Evolutionary conservation across 2,888 invertebrate genomes (phyloP).

Genomic region (Agonopterix alstromeriana): DNA sequence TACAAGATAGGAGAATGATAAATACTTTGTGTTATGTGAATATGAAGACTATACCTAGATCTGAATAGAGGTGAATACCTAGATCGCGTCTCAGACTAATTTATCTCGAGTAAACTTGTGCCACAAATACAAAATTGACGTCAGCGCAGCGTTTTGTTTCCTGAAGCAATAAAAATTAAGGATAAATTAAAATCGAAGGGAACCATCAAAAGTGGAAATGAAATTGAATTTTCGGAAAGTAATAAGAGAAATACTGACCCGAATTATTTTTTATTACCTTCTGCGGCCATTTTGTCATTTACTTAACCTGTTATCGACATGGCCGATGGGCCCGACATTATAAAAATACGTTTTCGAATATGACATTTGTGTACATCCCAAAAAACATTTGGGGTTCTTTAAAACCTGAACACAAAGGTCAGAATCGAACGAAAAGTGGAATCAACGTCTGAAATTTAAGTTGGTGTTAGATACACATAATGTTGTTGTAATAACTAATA

Average conservation of each 20-base stretch:
- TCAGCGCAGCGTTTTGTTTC: conserved; percentile 8
- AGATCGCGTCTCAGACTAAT: too few species aligned
- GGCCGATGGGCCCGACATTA: conserved; percentile 33
- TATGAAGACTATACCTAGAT: too few species aligned
- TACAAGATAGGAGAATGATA: too few species aligned
- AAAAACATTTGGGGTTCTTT: conserved; percentile 14
- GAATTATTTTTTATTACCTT: conserved; percentile 50
- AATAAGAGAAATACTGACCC: conserved; percentile 40
- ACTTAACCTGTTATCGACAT: conserved; percentile 62
- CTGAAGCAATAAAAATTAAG: conserved; percentile 24
- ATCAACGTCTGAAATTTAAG: conserved; percentile 12
- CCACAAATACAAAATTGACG: too few species aligned
- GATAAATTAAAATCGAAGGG: conserved; percentile 26
- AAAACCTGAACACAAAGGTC: conserved; percentile 16
- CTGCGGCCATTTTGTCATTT: conserved; percentile 59
- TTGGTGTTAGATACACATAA: conserved; percentile 35
- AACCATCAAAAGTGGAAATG: conserved; percentile 35
- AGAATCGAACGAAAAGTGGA: conserved; percentile 21
- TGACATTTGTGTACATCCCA: conserved; percentile 1
- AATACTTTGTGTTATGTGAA: too few species aligned
- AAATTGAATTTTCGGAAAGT: conserved; percentile 56
- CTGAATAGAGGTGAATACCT: too few species aligned
- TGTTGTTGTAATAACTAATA: conserved; percentile 51
- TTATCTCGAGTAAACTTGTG: too few species aligned
- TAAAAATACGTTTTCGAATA: conserved; percentile 19